Evolutionary conservation across 1,140 invertebrate species (phyloP), one percentile per base, ranked within the genome.

Genomic region (Homarus americanus): DNA sequence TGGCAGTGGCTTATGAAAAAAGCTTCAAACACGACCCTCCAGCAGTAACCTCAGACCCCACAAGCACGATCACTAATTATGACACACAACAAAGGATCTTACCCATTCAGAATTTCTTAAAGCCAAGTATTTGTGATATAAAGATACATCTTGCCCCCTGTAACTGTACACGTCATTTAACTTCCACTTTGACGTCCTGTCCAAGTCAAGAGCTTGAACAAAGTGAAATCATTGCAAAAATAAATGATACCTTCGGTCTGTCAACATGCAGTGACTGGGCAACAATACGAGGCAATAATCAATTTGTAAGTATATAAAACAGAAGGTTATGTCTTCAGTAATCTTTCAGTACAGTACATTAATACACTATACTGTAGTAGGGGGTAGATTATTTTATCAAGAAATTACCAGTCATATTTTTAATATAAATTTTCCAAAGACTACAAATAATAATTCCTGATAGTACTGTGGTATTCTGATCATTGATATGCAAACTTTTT

Each of bases 261-360:
- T 90, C 87, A 73, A 90, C 87, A 28, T 90, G 87, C 49, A 90
- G 72, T n/a, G 80, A 82, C 24, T 82, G 80, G 69, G 87, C 79
- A 5, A 90, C 87, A 5, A 38, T 78, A 36, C 32, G 87, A 40
- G 87, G 87, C 12, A 58, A 17, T 36, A 63, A 84, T 17, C 87
- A 90, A 36, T 58, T 34, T 69, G 87, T 90, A 53, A 90, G 87
- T 83, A 58, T 17, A 32, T 28, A 12, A 32, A 32, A 69, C 0
- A 58, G 15, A 17, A n/a, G n/a, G n/a, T n/a, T n/a, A n/a, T n/a
- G n/a, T n/a, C n/a, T n/a, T n/a, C n/a, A n/a, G n/a, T n/a, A n/a
- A n/a, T n/a, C n/a, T n/a, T n/a, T n/a, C n/a, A n/a, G n/a, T n/a
- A n/a, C n/a, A n/a, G n/a, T n/a, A n/a, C n/a, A n/a, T n/a, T n/a